A percentile compares a stretch with the other conserved stretches of the same genome.
phyloP scores from a whole-genome alignment of 1,140 invertebrate species.

The Papilio dardanus region DNA sequence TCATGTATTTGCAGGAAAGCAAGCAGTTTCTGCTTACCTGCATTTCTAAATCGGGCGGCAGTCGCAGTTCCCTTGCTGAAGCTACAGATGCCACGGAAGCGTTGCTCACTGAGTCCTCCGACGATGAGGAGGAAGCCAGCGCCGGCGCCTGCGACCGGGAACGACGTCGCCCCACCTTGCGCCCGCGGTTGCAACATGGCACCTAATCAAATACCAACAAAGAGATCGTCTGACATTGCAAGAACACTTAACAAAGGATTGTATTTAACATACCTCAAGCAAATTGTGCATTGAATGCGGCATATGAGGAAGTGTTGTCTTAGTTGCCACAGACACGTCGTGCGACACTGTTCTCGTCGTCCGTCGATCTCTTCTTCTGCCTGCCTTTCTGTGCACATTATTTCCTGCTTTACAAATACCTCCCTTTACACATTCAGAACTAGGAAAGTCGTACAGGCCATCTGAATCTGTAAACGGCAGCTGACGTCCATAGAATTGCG shows the following conservation, averaged over 20 bases:
- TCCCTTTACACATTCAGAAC: conserved; percentile 85
- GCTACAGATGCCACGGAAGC: conserved; percentile 71
- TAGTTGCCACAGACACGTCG: conserved; percentile 67
- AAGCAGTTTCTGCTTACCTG: conserved; percentile 53
- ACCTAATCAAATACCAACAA: conserved; percentile 51
- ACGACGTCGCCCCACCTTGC: conserved; percentile 64
- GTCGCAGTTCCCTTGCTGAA: conserved; percentile 66
- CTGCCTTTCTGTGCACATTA: conserved; percentile 82
- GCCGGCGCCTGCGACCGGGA: conserved; percentile 72
- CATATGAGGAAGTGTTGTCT: conserved; percentile 82
- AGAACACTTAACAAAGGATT: no score
- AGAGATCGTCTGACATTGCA: no score
- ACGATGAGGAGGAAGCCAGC: conserved; percentile 70
- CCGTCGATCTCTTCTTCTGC: conserved; percentile 77
- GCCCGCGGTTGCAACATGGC: conserved; percentile 63
- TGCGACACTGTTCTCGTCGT: conserved; percentile 75
- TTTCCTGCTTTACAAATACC: conserved; percentile 64
- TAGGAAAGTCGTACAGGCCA: conserved; percentile 89
- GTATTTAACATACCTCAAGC: conserved; percentile 69
- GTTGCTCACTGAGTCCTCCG: conserved; percentile 72
- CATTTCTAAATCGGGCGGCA: conserved; percentile 71
- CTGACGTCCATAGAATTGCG: conserved; percentile 86
- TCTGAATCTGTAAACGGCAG: conserved; percentile 89
- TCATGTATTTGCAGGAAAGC: not conserved
- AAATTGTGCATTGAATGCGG: conserved; percentile 80